A percentile compares a stretch with the other conserved stretches of the same genome.
Evolutionary conservation across 2,797 vertebrate species (phyloP).

Genomic region (Labroides dimidiatus): DNA sequence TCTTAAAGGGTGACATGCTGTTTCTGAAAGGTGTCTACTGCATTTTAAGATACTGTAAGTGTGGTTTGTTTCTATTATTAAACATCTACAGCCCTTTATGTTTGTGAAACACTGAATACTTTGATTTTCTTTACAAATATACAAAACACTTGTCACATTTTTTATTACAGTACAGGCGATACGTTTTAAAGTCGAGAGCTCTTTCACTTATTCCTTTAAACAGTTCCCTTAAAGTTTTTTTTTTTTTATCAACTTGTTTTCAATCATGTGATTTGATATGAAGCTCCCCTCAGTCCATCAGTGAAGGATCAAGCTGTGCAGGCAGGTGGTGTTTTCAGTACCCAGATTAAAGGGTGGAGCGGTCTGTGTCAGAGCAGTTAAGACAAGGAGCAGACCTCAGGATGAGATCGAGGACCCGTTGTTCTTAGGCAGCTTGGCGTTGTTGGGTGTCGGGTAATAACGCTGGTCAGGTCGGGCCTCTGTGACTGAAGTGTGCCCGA

Average conservation of each 20-base stretch:
- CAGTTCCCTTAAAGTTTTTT: not conserved
- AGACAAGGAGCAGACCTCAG: constrained; percentile 48
- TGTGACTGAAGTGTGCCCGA: constrained; percentile 69
- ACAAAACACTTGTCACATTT: constrained; percentile 54
- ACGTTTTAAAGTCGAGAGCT: constrained; percentile 20
- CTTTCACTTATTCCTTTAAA: constrained; percentile 26
- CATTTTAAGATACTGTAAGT: not conserved
- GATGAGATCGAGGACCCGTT: constrained; percentile 69
- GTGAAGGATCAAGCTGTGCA: constrained; percentile 5
- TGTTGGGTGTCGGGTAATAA: constrained; percentile 60
- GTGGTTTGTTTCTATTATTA: not conserved
- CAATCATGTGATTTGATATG: not conserved
- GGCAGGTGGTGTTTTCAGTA: constrained; percentile 2
- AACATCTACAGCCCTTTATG: constrained; percentile 27
- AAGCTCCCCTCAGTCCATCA: constrained; percentile 24
- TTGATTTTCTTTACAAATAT: constrained; percentile 32
- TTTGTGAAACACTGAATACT: constrained; percentile 14
- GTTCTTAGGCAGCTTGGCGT: constrained; percentile 79
- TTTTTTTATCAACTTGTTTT: not conserved
- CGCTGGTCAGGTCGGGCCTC: constrained; percentile 68
- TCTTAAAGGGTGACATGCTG: constrained; percentile 15
- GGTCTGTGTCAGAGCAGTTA: not conserved
- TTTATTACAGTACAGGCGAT: constrained; percentile 52
- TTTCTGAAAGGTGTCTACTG: constrained; percentile 9
- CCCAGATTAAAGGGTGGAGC: not conserved